A percentile compares a stretch with the other conserved stretches of the same genome.
phyloP scores from a whole-genome alignment of 2,113 vertebrate species.

The Capricornis sumatraensis region DNA sequence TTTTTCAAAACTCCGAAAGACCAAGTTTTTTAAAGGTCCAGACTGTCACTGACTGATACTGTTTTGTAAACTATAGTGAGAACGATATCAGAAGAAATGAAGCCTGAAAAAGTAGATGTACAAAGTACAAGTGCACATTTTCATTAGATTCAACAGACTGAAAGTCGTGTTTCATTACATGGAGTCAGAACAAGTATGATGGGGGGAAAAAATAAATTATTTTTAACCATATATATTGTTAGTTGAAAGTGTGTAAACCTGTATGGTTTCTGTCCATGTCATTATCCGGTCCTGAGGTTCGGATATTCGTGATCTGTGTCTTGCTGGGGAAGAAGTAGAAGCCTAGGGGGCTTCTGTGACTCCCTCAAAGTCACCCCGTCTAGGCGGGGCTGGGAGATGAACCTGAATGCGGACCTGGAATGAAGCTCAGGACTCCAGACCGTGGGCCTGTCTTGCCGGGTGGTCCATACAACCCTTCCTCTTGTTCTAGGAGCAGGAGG shows the following conservation, averaged over 20 bases:
- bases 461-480: background rate
- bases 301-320: rapidly evolving
- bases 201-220: background rate
- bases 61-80: background rate
- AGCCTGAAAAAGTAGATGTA: background rate
- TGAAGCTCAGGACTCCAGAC: background rate
- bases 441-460: background rate
- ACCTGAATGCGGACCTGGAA: too few relatives aligned
- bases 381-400: background rate
- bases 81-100: background rate
- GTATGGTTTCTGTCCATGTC: background rate
- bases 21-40: background rate
- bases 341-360: too few relatives aligned
- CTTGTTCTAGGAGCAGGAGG: slow-evolving; percentile 93
- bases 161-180: background rate
- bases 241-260: background rate
- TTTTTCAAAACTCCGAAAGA: background rate
- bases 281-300: background rate
- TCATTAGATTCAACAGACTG: background rate
- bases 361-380: rapidly evolving
- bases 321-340: background rate
- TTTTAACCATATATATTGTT: background rate
- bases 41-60: background rate
- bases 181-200: background rate
- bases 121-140: background rate